Percentiles rank a stretch among this genome's conserved stretches.
phyloP scores from a whole-genome alignment of 2,797 vertebrate species.

The Melanogrammus aeglefinus region DNA sequence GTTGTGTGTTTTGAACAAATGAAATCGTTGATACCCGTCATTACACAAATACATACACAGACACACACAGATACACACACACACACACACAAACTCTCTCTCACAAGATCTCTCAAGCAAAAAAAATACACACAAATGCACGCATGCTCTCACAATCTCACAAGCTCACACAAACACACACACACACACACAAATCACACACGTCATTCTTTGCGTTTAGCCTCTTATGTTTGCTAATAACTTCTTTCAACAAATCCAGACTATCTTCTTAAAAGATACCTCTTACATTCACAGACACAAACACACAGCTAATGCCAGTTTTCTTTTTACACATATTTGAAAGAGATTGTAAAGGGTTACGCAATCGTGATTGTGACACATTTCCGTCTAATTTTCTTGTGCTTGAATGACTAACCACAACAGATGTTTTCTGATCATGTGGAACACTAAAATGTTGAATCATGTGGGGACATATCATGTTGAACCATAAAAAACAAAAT shows the following conservation, averaged over 20 bases:
- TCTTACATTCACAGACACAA: neutral
- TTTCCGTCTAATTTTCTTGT: neutral
- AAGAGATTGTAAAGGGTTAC: neutral
- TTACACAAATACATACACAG: neutral
- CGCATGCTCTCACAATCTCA: conserved; percentile 15
- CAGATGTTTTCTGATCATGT: neutral
- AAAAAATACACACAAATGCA: conserved; percentile 15
- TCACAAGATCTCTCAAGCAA: neutral
- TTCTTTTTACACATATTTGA: neutral
- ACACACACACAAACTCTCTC: neutral
- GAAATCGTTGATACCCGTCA: neutral
- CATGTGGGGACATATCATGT: no score
- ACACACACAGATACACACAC: neutral
- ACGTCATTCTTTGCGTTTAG: neutral
- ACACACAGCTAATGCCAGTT: neutral
- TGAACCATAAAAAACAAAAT: neutral
- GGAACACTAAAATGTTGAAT: no score
- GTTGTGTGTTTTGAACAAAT: neutral
- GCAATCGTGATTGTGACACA: neutral
- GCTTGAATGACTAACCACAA: neutral
- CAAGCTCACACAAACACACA: conserved; percentile 17
- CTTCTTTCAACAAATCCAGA: neutral
- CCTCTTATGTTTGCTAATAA: neutral
- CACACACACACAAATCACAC: neutral
- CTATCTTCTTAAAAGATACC: neutral